A percentile compares a stretch with the other conserved stretches of the same genome.
phyloP scores from a whole-genome alignment of 2,797 vertebrate genomes.

The Vespertilio murinus region DNA sequence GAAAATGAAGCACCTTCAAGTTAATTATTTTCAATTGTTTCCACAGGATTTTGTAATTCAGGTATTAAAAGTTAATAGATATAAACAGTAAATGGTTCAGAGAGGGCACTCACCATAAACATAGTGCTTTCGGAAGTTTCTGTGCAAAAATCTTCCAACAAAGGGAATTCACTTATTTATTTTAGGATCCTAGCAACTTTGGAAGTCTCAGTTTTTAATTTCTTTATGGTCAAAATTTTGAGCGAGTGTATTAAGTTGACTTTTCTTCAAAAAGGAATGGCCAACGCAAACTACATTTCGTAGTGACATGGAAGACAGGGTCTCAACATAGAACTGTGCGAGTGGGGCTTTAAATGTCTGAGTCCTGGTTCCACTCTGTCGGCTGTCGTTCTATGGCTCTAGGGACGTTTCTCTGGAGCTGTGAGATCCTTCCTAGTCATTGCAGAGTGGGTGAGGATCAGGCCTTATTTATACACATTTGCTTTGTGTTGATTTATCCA shows the following conservation, averaged over 20 bases:
- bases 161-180: constrained; percentile 4
- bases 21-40: constrained; percentile 74
- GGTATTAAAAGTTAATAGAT: constrained; percentile 71
- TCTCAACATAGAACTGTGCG: background rate
- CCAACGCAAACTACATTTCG: background rate
- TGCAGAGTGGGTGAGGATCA: background rate
- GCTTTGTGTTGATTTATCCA: background rate
- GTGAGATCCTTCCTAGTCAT: background rate
- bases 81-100: constrained; percentile 54
- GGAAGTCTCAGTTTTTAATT: background rate
- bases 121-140: constrained; percentile 24
- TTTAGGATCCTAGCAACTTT: background rate
- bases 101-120: constrained; percentile 53
- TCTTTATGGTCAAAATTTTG: background rate
- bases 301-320: background rate
- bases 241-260: background rate
- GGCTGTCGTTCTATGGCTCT: background rate
- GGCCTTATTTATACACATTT: background rate
- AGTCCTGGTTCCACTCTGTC: background rate
- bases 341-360: background rate
- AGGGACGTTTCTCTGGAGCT: background rate
- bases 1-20: constrained; percentile 69
- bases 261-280: background rate
- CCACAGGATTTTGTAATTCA: constrained; percentile 67
- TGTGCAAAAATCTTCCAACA: constrained; percentile 42